Evolutionary conservation across 2,113 vertebrate species (phyloP).

Genomic region (Proteles cristata): DNA sequence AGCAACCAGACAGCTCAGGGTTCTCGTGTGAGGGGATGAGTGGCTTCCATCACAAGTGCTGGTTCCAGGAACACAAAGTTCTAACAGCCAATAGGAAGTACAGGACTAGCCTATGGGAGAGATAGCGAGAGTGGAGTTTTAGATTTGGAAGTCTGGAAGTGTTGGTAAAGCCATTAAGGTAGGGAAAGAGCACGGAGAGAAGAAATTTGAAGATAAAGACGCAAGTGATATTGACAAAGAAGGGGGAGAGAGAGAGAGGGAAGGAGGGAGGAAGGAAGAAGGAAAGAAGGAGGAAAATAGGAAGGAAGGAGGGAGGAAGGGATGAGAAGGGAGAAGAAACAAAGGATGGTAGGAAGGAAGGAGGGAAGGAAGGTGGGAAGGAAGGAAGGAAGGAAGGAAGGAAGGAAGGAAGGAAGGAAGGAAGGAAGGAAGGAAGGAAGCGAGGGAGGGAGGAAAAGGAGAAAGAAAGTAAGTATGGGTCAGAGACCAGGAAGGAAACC

Average conservation of each 20-base stretch:
- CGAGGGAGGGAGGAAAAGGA: background rate
- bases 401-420: background rate
- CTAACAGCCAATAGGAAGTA: background rate
- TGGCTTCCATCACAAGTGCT: background rate
- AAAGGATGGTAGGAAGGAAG: background rate
- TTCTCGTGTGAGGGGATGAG: too few relatives aligned
- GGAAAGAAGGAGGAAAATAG: too few relatives aligned
- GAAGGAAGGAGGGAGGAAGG: rapidly evolving
- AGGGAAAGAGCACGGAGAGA: background rate
- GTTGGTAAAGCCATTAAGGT: background rate
- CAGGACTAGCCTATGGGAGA: too few relatives aligned
- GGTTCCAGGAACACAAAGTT: background rate
- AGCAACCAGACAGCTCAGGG: background rate
- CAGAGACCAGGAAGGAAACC: background rate
- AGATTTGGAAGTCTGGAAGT: background rate
- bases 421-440: background rate
- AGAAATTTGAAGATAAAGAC: too few relatives aligned
- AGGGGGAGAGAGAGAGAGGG: too few relatives aligned
- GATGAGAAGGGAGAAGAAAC: rapidly evolving
- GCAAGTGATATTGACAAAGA: too few relatives aligned
- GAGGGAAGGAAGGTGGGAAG: too few relatives aligned
- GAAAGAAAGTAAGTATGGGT: background rate
- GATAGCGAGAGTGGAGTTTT: background rate
- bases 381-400: too few relatives aligned
- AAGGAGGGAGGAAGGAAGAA: too few relatives aligned